Evolutionary conservation across 2,113 vertebrate genomes (phyloP), one percentile per base, ranked within the genome.

Genomic region (Ochotona princeps): DNA sequence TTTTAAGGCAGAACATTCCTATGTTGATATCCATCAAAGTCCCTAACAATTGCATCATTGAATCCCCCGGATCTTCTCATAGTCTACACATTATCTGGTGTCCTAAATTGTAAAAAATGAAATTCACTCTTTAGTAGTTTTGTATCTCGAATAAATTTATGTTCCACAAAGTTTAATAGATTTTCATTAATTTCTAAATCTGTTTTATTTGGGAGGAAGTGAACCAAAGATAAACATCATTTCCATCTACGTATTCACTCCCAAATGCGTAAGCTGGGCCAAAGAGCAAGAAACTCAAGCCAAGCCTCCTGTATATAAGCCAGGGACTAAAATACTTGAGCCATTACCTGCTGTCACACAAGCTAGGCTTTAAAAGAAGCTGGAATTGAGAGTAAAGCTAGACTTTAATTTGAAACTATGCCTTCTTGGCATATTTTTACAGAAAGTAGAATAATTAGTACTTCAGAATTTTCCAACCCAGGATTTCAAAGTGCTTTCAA

Each of bases 61-160:
- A 47, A 65, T 51, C 2, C 17, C 20, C 57, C 26, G 49, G 7
- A 21, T 32, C 38, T 66, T 72, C 26, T 84, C 66, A 73, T 92
- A 83, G n/a, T 30, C 18, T 78, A n/a, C 82, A 66, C 30, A n/a
- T 79, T 93, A 60, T 4, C 2, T 74, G 38, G 3, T 61, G 51
- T 85, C 26, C 44, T 21, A 51, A 83, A 54, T 70, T 92, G 79
- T 66, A 72, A 10, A 66, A 89, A 92, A 72, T 44, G 8, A 20
- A 87, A 90, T 75, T 74, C 7, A 75, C 1, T 83, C 25, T 93
- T 84, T 69, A 87, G 21, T 11, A 61, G 30, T 91, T 92, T 70
- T 90, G 17, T 25, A 60, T 70, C 20, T 91, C 28, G 11, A 70
- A 92, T 51, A 92, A 80, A 6, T 69, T 84, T 63, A 70, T 60